Conservation (phyloP, 35 echinoderm and acorn worm genomes). For the Eucidaris tribuloides region DNA sequence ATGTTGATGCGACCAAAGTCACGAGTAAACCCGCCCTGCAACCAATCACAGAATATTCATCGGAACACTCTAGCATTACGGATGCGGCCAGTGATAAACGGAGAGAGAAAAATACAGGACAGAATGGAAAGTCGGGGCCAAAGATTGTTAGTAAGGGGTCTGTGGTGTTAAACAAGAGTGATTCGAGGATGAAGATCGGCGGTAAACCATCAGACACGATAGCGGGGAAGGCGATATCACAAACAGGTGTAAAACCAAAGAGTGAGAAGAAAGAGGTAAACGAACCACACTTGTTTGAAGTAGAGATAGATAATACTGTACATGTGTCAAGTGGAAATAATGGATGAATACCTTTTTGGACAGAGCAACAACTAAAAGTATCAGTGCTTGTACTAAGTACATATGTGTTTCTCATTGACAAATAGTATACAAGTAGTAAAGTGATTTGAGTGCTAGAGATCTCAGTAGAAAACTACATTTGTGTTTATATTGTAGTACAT, state of each 20-base stretch:
- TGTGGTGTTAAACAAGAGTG: conserved; percentile 16
- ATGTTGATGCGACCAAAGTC: neutral
- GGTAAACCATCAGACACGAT: neutral
- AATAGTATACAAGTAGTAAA: too few species aligned
- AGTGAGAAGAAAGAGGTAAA: conserved; percentile 27
- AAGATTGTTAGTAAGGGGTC: neutral
- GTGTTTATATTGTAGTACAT: too few species aligned
- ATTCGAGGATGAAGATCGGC: neutral
- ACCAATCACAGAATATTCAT: neutral
- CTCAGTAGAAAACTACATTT: too few species aligned
- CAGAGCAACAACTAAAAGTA: too few species aligned
- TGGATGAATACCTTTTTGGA: too few species aligned
- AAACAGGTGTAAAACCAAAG: neutral
- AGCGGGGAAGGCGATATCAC: neutral
- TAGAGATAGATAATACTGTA: too few species aligned
- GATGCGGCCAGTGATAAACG: neutral
- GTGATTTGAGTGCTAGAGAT: too few species aligned
- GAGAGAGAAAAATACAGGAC: neutral
- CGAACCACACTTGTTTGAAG: too few species aligned
- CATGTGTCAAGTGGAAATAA: too few species aligned
- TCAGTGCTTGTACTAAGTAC: too few species aligned
- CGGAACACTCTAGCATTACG: neutral
- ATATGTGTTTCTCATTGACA: too few species aligned
- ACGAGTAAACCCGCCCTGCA: conserved; percentile 23
- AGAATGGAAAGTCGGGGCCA: neutral